Evolutionary conservation across 2,113 vertebrate genomes (phyloP), one percentile per base, ranked within the genome.

Genomic region (Trichomycterus rosablanca): DNA sequence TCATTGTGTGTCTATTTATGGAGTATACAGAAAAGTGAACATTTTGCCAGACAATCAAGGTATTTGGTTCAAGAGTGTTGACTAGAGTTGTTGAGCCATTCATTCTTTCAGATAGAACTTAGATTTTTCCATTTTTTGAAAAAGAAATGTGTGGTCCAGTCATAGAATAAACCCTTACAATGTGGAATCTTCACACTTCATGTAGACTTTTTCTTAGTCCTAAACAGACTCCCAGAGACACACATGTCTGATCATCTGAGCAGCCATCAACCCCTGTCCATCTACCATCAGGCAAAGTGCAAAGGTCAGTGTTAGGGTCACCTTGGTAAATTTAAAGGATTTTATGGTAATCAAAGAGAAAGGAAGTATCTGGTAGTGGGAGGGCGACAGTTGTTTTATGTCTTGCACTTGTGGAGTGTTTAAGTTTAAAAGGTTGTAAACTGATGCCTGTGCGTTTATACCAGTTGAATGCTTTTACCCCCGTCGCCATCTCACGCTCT

Each of bases 281-380:
- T 28, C 5, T 15, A 51, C 16, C 37, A 40, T 10, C 3, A 58
- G n/a, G 44, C 35, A 18, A 42, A 26, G 24, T 7, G 42, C 16
- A 42, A 11, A 32, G 63, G 55, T 50, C 24, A 59, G 10, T 22
- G 46, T 32, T 43, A 18, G 18, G 19, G 18, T 58, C 45, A 15
- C 9, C 4, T 8, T 42, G 9, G 5, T 48, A 20, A 28, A 19
- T 35, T 22, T 35, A 3, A 15, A 45, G 39, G 10, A 58, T 62
- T 42, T 30, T 16, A 32, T 22, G 48, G 34, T 30, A 15, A 18
- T 42, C 4, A n/a, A 5, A 18, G 7, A 20, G 46, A 20, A 24
- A 39, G 30, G 12, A 44, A 35, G 24, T 32, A 15, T 51, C 40
- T 66, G 52, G 18, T 12, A 19, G 22, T 30, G 16, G 45, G 11